These are phyloP conservation scores for Melopsittacus undulatus DNA, from an alignment of 2,797 vertebrate genomes.

Conservation along the genomic window DNA sequence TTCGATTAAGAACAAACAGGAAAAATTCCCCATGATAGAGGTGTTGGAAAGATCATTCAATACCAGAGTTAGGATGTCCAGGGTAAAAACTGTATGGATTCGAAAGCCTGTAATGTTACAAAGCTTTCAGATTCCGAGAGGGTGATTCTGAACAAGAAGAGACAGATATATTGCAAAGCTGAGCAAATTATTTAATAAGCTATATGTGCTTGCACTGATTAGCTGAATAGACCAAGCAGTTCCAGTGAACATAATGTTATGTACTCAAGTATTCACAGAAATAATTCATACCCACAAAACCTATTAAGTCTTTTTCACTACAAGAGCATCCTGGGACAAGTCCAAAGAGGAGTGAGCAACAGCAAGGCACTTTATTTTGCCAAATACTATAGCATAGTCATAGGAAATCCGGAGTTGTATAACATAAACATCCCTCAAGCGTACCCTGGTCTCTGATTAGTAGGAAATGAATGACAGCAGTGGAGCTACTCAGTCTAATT, in stretches of 20 bases:
- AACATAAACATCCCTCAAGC: constrained; percentile 43
- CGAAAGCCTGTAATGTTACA: neutral
- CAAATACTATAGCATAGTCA: neutral
- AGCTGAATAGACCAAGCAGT: constrained; percentile 20
- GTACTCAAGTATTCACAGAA: constrained; percentile 50
- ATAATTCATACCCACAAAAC: constrained; percentile 52
- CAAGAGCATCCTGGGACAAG: constrained; percentile 38
- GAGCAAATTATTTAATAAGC: constrained; percentile 47
- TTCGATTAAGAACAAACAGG: neutral
- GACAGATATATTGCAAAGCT: constrained; percentile 27
- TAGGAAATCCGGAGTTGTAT: constrained; percentile 36
- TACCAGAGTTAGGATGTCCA: neutral
- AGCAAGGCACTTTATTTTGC: constrained; percentile 40
- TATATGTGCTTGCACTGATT: constrained; percentile 34
- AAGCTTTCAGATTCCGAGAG: constrained; percentile 9
- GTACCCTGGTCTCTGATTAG: constrained; percentile 50
- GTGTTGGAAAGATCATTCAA: neutral
- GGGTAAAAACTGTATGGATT: neutral
- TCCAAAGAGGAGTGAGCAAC: constrained; percentile 30
- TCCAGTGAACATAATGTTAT: constrained; percentile 13
- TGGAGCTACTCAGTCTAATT: constrained; percentile 44
- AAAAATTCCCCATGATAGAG: neutral
- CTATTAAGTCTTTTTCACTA: constrained; percentile 39
- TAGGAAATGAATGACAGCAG: constrained; percentile 61
- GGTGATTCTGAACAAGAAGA: constrained; percentile 20